Base-by-base conservation (phyloP, 1,140 invertebrate species). In the Drosophila yakuba region DNA sequence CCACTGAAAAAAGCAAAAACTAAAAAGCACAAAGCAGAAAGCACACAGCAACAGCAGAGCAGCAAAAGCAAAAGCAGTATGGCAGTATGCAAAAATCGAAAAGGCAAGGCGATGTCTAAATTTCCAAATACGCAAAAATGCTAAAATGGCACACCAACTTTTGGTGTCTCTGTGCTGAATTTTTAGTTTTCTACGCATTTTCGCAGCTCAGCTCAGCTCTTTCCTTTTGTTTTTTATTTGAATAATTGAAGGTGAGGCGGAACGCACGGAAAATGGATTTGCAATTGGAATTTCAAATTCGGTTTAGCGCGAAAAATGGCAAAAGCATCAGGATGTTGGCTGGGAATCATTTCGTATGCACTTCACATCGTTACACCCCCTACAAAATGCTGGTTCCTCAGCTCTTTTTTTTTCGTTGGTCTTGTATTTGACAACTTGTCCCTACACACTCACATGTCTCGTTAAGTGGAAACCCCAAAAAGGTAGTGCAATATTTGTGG, bases 121-220 rank as follows among this genome's bases (percentile, higher is more conserved):
- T 86, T 77, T 86, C 81, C 81, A 84, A 84, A 84, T 86, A 86
- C 71, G 82, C 67, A 78, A 78, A 85, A 82, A 78, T 86, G 74
- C 73, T 76, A 85, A 86, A 80, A 86, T 71, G 72, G 60, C 68
- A 55, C 73, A 72, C 54, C 61, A 67, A 52, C 52, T 66, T 75
- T 47, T 75, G 60, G 60, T 64, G 52, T 75, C 39, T 62, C 15
- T 50, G 64, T 20, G n/a, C 35, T 74, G 54, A 54, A 54, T 64
- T 55, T 63, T 11, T 59, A 61, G 58, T 39, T 67, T 41, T 38
- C 41, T 15, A 15, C 38, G 20, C 17, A 20, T n/a, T 67, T 36
- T 63, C 48, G 44, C 45, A 11, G 20, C 10, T 54, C 10, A 17
- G 17, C 17, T 39, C 4, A 17, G 17, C 14, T 14, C 4, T 39